Evolutionary conservation across 2,888 invertebrate species (phyloP), one percentile per base, ranked within the genome.

Genomic region (Drosophila formosana): DNA sequence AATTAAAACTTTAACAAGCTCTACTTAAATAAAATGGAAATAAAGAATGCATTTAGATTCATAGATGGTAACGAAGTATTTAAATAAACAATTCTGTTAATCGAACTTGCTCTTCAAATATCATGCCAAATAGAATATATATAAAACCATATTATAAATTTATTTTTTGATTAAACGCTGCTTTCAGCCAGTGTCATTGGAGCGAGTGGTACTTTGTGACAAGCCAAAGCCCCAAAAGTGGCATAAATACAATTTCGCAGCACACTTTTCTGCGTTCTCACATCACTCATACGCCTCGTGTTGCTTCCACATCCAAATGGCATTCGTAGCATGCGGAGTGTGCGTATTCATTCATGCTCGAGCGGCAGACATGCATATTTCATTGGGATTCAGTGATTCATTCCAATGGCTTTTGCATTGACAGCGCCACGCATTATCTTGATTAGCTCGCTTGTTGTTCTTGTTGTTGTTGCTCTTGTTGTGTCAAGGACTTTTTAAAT

Each of bases 241-340:
- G 68, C 81, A 86, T 83, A 86, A 83, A 83, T 86, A 83, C 66
- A 73, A 83, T 80, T 83, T 60, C 50, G 68, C 53, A 75, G 76
- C 74, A 69, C 51, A 45, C 51, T 80, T 80, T 73, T 75, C 55
- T 50, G 55, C 49, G 47, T 62, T 25, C 57, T 41, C 50, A 60
- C 28, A 28, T 30, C 18, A 11, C 51, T 50, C 65, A 63, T n/a
- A n/a, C 3, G n/a, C 11, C 37, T 18, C 18, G 18, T 18, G 18
- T 18, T 18, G 1, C 18, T 18, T 18, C 18, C 18, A 18, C 18
- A 1, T 18, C 1, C 18, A 18, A 18, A 18, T 18, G 18, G 18
- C 18, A 18, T 18, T 18, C 2, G 18, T 18, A 1, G 18, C 2
- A 2, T 18, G 18, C 2, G 18, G 18, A 18, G 18, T 18, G 18